Evolutionary conservation across 2,797 vertebrate genomes (phyloP), one percentile per base, ranked within the genome.

Genomic region (Gymnoscopelus braueri): DNA sequence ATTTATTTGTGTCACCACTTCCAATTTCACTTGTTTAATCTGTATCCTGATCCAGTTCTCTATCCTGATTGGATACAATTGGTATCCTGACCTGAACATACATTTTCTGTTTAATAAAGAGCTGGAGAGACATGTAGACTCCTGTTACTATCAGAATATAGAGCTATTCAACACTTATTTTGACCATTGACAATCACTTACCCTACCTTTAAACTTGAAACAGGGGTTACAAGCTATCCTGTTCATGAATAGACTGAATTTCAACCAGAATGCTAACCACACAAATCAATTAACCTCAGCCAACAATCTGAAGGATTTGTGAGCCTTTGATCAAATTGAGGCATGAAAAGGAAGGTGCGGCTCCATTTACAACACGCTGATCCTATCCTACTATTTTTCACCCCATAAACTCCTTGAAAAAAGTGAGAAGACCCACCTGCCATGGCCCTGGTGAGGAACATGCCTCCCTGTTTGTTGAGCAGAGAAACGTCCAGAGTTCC

Each of bases 391-490:
- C 65, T 23, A 13, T 19, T 14, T 62, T 5, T 13, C 8, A 5
- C 29, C 3, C 29, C 13, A 47, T 3, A 35, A 19, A 19, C 10
- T 15, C 1, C 2, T 54, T 39, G 15, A 50, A 62, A 11, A 6
- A 11, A 6, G 58, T 44, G 39, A 44, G 39, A 10, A 10, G 39
- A 44, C 91, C 91, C 89, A 99, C 98, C 98, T 91, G 98, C 97
- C 98, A 99, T 99, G 44, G 98, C 96, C 86, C 96, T 94, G 60
- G 98, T 99, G 68, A 99, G 88, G 86, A 99, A 99, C 98, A 99
- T 98, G 63, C 97, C 97, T 69, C 98, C 98, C 88, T 97, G 97
- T 80, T 99, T 99, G 91, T 96, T 98, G 78, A 99, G 92, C 79
- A 99, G 88, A 23, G 98, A 99, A 35, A 99, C 98, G 0, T 99